Evolutionary conservation across 2,797 vertebrate genomes (phyloP).

Genomic region (Eulemur rubriventer): DNA sequence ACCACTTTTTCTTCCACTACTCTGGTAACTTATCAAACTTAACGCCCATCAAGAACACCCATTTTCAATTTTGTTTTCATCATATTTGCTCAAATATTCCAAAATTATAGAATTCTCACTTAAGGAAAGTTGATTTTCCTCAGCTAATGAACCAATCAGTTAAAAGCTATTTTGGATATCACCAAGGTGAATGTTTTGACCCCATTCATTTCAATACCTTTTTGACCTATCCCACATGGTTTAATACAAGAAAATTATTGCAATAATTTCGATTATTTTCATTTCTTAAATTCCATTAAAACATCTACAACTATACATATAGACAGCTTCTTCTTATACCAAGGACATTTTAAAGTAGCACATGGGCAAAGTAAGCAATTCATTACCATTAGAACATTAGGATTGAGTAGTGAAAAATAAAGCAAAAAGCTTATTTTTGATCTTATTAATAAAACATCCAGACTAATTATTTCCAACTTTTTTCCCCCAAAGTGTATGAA

Average conservation of each 20-base stretch:
- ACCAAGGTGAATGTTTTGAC: not conserved
- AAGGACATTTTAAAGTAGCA: not conserved
- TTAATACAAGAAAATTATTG: not conserved
- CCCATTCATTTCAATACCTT: not conserved
- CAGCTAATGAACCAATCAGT: not conserved
- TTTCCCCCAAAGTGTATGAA: not conserved
- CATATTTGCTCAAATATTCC: not conserved
- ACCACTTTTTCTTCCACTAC: not conserved
- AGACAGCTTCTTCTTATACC: not conserved
- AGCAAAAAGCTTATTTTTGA: not conserved
- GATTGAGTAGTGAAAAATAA: not conserved
- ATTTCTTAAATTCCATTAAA: conserved; percentile 1
- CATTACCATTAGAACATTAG: not conserved
- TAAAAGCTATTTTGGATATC: not conserved
- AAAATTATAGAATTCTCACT: not conserved
- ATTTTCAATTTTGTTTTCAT: conserved; percentile 1
- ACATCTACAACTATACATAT: not conserved
- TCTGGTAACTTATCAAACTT: not conserved
- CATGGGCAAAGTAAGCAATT: not conserved
- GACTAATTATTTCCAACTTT: not conserved
- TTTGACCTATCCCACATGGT: not conserved
- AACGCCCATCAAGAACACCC: not conserved
- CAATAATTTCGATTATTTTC: not conserved
- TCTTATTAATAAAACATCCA: not conserved
- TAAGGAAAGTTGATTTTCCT: not conserved